Evolutionary conservation across 2,888 invertebrate species (phyloP).

Genomic region (Trachelus stipa): DNA sequence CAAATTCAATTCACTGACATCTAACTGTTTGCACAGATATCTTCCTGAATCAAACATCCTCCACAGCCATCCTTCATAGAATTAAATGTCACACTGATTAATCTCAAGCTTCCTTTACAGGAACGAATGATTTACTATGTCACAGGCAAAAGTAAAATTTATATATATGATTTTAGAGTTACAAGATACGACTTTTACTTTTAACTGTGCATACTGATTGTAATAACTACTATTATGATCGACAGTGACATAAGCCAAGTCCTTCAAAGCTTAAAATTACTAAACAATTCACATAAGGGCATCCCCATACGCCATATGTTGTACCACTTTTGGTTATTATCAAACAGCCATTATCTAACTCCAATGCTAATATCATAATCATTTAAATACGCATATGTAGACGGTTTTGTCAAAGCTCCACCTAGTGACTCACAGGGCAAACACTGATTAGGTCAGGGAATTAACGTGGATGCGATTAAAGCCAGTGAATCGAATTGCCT

Average conservation of each 20-base stretch:
- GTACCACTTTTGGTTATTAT: background rate
- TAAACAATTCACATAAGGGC: background rate
- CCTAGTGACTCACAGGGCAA: background rate
- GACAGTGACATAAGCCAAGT: background rate
- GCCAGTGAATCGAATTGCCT: background rate
- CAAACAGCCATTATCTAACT: background rate
- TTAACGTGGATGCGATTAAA: background rate
- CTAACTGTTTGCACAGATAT: background rate
- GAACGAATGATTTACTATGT: background rate
- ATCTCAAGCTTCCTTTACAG: background rate
- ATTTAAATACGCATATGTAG: too few species aligned
- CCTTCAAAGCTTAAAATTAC: background rate
- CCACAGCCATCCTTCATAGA: background rate
- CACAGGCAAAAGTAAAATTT: background rate
- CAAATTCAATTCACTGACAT: background rate
- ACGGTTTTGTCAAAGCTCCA: background rate
- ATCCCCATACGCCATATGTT: background rate
- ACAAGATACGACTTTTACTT: background rate
- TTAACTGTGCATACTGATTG: background rate
- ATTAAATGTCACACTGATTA: background rate
- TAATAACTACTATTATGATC: background rate
- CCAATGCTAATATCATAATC: background rate
- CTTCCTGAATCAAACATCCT: background rate
- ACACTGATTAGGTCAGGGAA: background rate
- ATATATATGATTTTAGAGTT: background rate